Conservation (phyloP, 2,888 invertebrate species). For the Gasteruption jaculator region DNA sequence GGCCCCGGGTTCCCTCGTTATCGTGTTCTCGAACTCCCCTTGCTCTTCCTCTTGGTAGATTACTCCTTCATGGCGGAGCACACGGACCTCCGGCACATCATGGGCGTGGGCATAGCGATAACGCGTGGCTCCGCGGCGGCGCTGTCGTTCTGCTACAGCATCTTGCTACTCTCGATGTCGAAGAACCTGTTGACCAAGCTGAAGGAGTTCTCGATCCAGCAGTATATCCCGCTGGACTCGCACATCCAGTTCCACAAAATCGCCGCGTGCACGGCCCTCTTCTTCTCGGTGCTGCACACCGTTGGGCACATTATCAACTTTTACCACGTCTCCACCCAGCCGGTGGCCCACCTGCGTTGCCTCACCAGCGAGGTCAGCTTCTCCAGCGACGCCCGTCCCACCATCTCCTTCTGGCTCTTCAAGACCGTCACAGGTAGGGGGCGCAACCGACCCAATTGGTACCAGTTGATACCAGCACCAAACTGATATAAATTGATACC, state of each 20-base stretch:
- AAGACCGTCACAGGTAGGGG: conserved; percentile 87
- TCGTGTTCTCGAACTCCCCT: neutral
- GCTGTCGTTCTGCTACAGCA: conserved; percentile 89
- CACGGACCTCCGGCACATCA: conserved; percentile 89
- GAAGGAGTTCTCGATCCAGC: conserved; percentile 90
- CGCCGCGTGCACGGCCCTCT: conserved; percentile 88
- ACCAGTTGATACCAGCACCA: no score
- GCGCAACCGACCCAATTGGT: conserved; percentile 13
- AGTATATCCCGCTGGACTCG: conserved; percentile 90
- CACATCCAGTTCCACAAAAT: conserved; percentile 98
- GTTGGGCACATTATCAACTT: conserved; percentile 96
- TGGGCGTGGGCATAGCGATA: conserved; percentile 96
- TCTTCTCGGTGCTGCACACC: conserved; percentile 89
- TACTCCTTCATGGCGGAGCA: conserved; percentile 97
- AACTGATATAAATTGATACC: no score
- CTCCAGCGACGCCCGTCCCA: conserved; percentile 89
- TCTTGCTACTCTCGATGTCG: conserved; percentile 89
- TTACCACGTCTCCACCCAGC: conserved; percentile 95
- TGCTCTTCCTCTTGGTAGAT: conserved; percentile 59
- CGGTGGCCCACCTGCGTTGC: conserved; percentile 85
- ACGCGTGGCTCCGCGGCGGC: conserved; percentile 93
- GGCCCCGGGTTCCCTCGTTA: neutral
- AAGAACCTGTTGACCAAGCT: conserved; percentile 86
- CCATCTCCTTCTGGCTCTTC: conserved; percentile 93
- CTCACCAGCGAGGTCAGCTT: conserved; percentile 92